A percentile compares a stretch with the other conserved stretches of the same genome.
Conservation (phyloP, 2,888 invertebrate species). For the Lepidocyrtinus sp. region DNA sequence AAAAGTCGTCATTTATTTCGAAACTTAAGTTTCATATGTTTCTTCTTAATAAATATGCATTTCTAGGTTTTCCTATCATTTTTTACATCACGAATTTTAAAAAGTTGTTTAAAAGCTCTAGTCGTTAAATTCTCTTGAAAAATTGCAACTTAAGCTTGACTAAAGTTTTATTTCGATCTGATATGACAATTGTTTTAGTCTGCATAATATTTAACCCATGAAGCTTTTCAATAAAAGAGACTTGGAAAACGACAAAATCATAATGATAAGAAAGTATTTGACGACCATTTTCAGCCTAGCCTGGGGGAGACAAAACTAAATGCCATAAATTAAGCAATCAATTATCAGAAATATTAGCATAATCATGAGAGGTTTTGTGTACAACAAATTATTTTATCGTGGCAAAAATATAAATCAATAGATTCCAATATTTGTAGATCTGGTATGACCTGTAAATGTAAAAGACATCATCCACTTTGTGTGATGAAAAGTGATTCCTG, state of each 20-base stretch:
- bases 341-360: constrained; percentile 51
- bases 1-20: no score
- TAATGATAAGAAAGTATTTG: no score
- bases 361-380: constrained; percentile 31
- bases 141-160: not conserved
- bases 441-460: not conserved
- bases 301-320: not conserved
- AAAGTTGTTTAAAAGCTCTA: not conserved
- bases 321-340: constrained; percentile 44
- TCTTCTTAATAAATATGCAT: not conserved
- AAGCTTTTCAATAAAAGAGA: not conserved
- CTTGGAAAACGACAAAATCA: no score
- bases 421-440: constrained; percentile 7
- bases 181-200: not conserved
- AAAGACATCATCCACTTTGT: not conserved
- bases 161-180: not conserved
- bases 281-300: not conserved
- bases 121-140: not conserved
- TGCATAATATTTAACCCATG: not conserved
- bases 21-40: not conserved
- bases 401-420: constrained; percentile 37
- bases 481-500: not conserved
- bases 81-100: not conserved
- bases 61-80: not conserved
- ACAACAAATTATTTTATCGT: constrained; percentile 36